These are phyloP conservation scores for Labeo rohita DNA, from an alignment of 2,113 vertebrate species.

Conservation along the genomic window DNA sequence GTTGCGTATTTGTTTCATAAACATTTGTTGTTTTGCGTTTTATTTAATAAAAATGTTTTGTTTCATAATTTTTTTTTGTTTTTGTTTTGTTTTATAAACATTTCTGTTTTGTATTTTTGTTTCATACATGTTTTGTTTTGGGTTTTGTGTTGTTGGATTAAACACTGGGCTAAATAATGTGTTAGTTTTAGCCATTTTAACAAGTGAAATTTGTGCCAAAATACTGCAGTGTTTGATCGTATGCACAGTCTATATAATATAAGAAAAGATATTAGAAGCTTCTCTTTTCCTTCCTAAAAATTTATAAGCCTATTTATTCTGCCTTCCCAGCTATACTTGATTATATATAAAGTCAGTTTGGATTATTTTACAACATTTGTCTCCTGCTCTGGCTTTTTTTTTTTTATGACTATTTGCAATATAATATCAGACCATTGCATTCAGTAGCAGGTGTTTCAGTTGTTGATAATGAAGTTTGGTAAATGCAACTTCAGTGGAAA, in stretches of 20 bases:
- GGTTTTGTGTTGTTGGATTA: neutral
- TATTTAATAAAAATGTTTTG: too few species aligned
- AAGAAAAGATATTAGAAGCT: neutral
- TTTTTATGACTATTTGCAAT: neutral
- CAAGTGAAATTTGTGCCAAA: neutral
- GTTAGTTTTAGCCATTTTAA: neutral
- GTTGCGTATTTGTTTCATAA: too few species aligned
- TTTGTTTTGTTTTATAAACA: too few species aligned
- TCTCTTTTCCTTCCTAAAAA: neutral
- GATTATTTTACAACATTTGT: neutral
- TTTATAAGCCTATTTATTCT: neutral
- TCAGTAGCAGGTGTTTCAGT: neutral
- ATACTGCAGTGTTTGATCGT: neutral
- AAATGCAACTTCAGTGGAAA: neutral
- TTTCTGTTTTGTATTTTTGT: too few species aligned
- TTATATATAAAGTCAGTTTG: neutral
- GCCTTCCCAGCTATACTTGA: too few species aligned
- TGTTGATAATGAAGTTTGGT: conserved; percentile 18
- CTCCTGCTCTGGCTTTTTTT: neutral
- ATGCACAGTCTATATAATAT: neutral
- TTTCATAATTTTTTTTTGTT: too few species aligned
- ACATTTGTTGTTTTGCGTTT: too few species aligned
- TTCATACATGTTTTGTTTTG: neutral
- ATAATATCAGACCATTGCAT: neutral
- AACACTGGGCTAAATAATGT: neutral